phyloP scores from a whole-genome alignment of 2,113 vertebrate species.

The Formicarius rufipectus region DNA sequence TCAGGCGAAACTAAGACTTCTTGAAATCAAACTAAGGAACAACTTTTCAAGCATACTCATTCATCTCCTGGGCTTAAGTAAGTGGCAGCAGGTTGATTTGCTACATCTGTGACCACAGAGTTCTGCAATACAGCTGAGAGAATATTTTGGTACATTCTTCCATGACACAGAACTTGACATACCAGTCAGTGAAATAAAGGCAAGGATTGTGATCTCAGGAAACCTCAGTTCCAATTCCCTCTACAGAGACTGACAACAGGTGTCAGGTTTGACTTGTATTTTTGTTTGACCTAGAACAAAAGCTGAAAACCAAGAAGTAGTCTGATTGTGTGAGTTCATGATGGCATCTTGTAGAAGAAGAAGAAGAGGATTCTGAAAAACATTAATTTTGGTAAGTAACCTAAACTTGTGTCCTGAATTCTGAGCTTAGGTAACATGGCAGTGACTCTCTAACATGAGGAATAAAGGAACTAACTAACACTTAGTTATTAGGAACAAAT shows the following conservation, averaged over 20 bases:
- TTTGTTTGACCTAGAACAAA: neutral
- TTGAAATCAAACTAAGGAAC: neutral
- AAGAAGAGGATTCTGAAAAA: neutral
- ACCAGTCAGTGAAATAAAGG: accelerated
- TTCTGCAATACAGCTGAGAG: neutral
- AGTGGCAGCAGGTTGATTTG: neutral
- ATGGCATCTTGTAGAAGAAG: neutral
- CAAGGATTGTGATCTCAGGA: neutral
- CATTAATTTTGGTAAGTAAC: neutral
- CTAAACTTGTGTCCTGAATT: neutral
- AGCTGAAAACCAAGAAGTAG: neutral
- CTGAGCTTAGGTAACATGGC: neutral
- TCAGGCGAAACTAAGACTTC: neutral
- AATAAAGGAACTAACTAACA: neutral
- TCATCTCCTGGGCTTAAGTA: neutral
- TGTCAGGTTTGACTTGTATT: neutral
- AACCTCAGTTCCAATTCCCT: neutral
- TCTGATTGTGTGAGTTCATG: neutral
- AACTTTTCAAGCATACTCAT: neutral
- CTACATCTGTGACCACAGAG: neutral
- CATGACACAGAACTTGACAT: neutral
- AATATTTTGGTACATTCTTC: neutral
- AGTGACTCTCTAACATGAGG: neutral
- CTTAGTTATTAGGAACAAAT: neutral
- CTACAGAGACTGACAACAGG: neutral